Conservation (phyloP, 2,113 vertebrate species). For the Microcebus lehilahytsara region DNA sequence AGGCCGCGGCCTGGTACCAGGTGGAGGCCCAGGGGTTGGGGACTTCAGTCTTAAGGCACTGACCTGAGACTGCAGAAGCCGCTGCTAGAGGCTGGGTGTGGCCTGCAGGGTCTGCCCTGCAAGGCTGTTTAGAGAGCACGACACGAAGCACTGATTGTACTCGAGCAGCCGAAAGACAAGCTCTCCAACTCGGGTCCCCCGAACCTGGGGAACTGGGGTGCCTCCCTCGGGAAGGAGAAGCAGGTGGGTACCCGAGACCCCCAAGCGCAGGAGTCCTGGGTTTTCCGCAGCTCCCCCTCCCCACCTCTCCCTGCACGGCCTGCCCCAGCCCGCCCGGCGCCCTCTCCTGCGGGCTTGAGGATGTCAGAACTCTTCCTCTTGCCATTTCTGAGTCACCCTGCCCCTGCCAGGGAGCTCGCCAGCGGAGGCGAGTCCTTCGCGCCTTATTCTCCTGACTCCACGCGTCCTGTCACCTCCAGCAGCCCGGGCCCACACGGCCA, state of each 20-base stretch:
- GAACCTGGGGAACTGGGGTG: too few relatives aligned
- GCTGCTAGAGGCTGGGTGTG: not conserved
- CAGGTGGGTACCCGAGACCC: not conserved
- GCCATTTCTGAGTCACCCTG: not conserved
- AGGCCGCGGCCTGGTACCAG: too few relatives aligned
- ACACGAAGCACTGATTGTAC: not conserved
- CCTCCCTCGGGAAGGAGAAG: not conserved
- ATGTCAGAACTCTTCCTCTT: not conserved
- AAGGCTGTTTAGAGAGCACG: too few relatives aligned
- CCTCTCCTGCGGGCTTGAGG: not conserved
- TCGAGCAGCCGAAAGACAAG: fast-evolving
- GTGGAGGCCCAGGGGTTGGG: too few relatives aligned
- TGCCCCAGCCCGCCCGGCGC: not conserved
- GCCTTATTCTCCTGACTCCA: not conserved
- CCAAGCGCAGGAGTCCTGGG: not conserved
- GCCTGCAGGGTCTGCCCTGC: not conserved
- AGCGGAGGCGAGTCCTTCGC: fast-evolving
- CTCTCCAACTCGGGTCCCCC: fast-evolving
- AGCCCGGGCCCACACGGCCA: fast-evolving
- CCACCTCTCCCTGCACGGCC: not conserved
- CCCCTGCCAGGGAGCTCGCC: not conserved
- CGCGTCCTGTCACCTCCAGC: too few relatives aligned
- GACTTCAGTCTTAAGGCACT: too few relatives aligned
- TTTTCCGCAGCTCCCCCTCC: not conserved
- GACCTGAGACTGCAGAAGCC: too few relatives aligned